Evolutionary conservation across 2,797 vertebrate species (phyloP), one percentile per base, ranked within the genome.

Genomic region (Phoeniculus purpureus): DNA sequence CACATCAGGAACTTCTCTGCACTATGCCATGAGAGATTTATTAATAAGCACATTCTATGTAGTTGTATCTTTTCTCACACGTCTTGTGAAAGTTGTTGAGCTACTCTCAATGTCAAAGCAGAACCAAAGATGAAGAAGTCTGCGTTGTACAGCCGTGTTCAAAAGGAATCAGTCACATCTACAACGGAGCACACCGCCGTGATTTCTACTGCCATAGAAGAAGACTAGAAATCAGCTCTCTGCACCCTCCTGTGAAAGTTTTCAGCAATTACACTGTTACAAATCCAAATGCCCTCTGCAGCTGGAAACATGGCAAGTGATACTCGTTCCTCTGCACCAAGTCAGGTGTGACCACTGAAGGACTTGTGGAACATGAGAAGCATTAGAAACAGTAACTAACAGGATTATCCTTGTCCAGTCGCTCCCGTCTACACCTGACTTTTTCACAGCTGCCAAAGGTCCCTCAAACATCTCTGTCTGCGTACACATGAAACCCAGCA

Each of bases 241-340:
- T 72, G 65, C 82, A 56, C 82, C 74, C 65, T 79, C 82, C 77
- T 55, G 82, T 84, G 92, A 60, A 47, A 51, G 23, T 15, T 77
- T 32, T 34, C 31, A 31, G 71, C 15, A 73, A 64, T 4, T 58
- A 32, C 84, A 74, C 27, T 3, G 1, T 50, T 50, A 32, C 20
- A 12, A 47, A 51, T 22, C 20, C 50, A 34, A 20, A 23, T 13
- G 15, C 15, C 23, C 13, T 9, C 31, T 31, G 26, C 5, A 2
- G 45, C 31, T 29, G 17, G 13, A 25, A 65, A n/a, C n/a, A 65
- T 12, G 29, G 26, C 66, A 25, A 37, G 22, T 47, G 37, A 8
- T 9, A 12, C 37, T 21, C 3, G 3, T 22, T 51, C 23, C 55
- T 51, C 55, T 27, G 50, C 43, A 31, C 1, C 15, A 37, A 37